phyloP scores from a whole-genome alignment of 2,797 vertebrate species.

The Spinus olivaceus region DNA sequence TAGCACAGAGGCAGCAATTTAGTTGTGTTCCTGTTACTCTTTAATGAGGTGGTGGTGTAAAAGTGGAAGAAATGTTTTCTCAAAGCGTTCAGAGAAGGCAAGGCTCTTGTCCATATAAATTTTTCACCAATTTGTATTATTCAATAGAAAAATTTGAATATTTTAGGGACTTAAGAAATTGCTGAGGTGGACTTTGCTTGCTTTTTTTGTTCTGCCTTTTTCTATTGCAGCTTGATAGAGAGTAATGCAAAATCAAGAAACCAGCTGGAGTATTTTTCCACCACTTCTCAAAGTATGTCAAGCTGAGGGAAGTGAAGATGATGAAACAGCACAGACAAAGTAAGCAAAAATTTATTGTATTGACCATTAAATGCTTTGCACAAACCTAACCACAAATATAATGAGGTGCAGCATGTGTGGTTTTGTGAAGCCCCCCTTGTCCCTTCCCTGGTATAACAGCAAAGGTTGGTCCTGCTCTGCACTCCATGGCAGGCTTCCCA shows the following conservation, averaged over 20 bases:
- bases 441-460: not conserved
- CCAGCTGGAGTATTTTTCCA: not conserved
- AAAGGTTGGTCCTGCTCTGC: not conserved
- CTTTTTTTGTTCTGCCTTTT: not conserved
- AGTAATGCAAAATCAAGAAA: not conserved
- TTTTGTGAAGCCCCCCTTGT: not conserved
- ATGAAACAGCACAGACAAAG: not conserved
- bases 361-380: not conserved
- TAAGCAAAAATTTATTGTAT: not conserved
- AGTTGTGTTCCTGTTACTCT: not conserved
- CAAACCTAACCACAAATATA: not conserved
- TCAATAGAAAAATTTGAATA: not conserved
- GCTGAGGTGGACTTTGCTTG: not conserved
- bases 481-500: not conserved
- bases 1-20: not conserved
- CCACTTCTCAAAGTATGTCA: not conserved
- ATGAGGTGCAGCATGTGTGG: rapidly evolving
- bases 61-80: not conserved
- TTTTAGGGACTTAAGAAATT: not conserved
- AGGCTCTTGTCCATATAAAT: not conserved
- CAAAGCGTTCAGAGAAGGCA: not conserved
- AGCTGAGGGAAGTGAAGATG: not conserved
- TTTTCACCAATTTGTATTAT: not conserved
- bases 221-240: not conserved
- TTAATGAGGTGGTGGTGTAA: not conserved